phyloP scores from a whole-genome alignment of 2,888 invertebrate genomes.

The Rhagium mordax region DNA sequence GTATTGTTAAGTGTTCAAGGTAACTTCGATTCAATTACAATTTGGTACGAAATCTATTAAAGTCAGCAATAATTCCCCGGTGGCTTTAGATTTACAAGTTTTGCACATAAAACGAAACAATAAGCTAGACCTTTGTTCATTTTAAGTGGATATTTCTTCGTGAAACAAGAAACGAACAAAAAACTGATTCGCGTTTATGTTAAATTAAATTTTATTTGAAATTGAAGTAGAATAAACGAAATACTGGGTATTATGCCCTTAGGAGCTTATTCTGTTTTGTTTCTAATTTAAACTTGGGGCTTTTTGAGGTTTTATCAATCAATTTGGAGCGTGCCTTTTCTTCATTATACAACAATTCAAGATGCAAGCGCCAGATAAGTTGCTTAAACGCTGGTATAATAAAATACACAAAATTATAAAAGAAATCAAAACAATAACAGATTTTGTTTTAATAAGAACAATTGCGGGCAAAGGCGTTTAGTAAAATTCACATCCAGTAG shows the following conservation, averaged over 20 bases:
- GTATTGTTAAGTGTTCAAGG: conserved; percentile 50
- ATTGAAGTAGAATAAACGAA: not conserved
- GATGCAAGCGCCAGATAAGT: not conserved
- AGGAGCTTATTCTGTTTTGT: conserved; percentile 1
- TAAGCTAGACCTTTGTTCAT: conserved; percentile 8
- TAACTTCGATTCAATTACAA: conserved; percentile 56
- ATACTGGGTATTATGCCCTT: not conserved
- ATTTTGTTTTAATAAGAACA: too few species aligned
- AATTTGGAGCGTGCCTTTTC: conserved; percentile 1
- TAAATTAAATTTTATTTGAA: conserved; percentile 13
- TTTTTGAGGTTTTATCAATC: conserved; percentile 16
- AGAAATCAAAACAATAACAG: not conserved
- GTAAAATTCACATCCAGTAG: too few species aligned
- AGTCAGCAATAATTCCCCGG: conserved; percentile 41
- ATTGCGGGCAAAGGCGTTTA: too few species aligned
- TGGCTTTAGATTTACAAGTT: conserved; percentile 19
- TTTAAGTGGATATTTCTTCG: conserved; percentile 18
- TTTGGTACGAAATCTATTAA: conserved; percentile 51
- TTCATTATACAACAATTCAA: not conserved
- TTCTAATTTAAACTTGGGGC: conserved; percentile 4
- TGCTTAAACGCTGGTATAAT: not conserved
- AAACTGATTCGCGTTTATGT: conserved; percentile 12
- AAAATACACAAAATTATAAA: not conserved
- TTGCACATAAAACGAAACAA: not conserved
- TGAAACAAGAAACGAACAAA: not conserved